These are phyloP conservation scores for Sycobia sp. DNA, from an alignment of 1,140 invertebrate genomes.

Conservation along the genomic window DNA sequence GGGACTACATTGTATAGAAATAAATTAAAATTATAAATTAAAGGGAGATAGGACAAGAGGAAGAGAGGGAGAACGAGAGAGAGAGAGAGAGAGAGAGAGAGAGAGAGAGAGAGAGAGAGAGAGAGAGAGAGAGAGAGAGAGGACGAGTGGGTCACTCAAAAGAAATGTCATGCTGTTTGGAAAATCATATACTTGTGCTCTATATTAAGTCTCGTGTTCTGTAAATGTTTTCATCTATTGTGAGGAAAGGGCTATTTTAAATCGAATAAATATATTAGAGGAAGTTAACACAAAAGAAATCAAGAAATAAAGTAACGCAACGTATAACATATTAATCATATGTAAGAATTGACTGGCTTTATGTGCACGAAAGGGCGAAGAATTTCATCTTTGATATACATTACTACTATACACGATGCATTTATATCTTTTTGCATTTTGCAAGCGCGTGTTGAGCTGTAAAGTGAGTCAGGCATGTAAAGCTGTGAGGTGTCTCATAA, in stretches of 20 bases:
- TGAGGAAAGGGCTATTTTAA: neutral
- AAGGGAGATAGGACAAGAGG: neutral
- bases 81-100: neutral
- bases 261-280: neutral
- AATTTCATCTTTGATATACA: conserved; percentile 27
- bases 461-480: conserved; percentile 7
- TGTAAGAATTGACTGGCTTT: neutral
- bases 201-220: conserved; percentile 11
- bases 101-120: neutral
- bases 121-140: neutral
- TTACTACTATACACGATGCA: conserved; percentile 29
- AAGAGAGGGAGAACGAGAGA: neutral
- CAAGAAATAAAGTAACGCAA: conserved; percentile 5
- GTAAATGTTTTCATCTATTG: conserved; percentile 14
- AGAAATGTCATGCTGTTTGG: conserved; percentile 58
- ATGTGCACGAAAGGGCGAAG: neutral
- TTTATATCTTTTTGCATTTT: conserved; percentile 10
- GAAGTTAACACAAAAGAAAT: neutral
- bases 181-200: conserved; percentile 24
- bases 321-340: too few species aligned
- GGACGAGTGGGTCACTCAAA: neutral
- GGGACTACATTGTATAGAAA: conserved; percentile 20
- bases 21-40: conserved; percentile 7
- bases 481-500: conserved; percentile 20
- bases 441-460: conserved; percentile 7